These are phyloP conservation scores for Kryptolebias ocellatus DNA, from an alignment of 2,797 vertebrate species.

Conservation along the genomic window DNA sequence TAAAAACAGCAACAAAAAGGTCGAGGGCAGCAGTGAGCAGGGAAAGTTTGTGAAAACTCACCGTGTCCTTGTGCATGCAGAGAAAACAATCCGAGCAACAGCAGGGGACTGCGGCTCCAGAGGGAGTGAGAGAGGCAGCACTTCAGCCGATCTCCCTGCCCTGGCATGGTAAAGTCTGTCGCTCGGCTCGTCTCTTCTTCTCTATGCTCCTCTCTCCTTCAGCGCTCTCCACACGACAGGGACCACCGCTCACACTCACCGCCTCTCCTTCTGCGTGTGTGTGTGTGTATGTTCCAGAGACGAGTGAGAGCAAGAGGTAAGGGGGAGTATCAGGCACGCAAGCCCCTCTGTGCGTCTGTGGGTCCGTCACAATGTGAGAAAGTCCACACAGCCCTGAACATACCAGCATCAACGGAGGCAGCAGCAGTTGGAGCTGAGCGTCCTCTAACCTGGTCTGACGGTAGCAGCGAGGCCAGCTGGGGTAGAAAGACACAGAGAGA, in stretches of 20 bases:
- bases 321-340: conserved; percentile 48
- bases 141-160: conserved; percentile 70
- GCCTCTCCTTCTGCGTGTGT: conserved; percentile 50
- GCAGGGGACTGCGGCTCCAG: conserved; percentile 68
- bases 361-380: conserved; percentile 66
- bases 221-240: conserved; percentile 54
- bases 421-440: conserved; percentile 66
- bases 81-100: conserved; percentile 73
- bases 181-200: conserved; percentile 55
- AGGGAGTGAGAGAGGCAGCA: conserved; percentile 60
- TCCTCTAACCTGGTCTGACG: conserved; percentile 72
- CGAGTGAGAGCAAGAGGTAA: conserved; percentile 27
- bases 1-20: conserved; percentile 8
- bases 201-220: conserved; percentile 55
- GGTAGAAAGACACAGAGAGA: conserved; percentile 27
- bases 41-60: conserved; percentile 66
- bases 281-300: conserved; percentile 46
- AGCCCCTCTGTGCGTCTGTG: conserved; percentile 49
- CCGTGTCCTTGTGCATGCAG: conserved; percentile 65
- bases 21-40: background rate
- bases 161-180: conserved; percentile 73
- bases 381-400: conserved; percentile 69
- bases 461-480: conserved; percentile 70
- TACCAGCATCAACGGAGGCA: conserved; percentile 60
- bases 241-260: conserved; percentile 57